phyloP scores from a whole-genome alignment of 1,140 invertebrate species.

The Polypedilum pembai region DNA sequence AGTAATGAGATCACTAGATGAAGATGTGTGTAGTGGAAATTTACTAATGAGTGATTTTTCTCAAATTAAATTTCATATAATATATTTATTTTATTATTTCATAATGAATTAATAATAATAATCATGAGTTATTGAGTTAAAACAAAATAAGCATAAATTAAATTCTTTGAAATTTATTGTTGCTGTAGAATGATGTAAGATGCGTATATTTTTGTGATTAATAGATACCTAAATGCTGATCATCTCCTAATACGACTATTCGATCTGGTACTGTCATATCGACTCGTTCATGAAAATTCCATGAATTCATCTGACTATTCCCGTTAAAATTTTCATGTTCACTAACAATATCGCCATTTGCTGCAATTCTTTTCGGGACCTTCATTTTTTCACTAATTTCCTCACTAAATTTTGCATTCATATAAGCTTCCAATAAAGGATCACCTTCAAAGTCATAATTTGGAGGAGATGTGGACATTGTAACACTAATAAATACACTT shows the following conservation, averaged over 20 bases:
- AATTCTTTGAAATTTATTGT: no score
- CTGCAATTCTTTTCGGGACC: constrained; percentile 70
- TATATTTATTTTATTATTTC: no score
- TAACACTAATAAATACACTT: background rate
- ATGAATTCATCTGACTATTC: constrained; percentile 44
- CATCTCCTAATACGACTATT: constrained; percentile 77
- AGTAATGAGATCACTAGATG: no score
- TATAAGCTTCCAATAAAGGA: constrained; percentile 46
- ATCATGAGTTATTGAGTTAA: no score
- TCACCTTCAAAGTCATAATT: constrained; percentile 50
- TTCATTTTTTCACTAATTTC: constrained; percentile 71
- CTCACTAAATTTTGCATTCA: constrained; percentile 60
- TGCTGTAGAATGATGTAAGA: no score
- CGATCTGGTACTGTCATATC: constrained; percentile 87
- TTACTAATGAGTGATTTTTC: no score
- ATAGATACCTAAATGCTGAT: constrained; percentile 60
- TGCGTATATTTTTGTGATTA: background rate
- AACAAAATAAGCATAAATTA: no score
- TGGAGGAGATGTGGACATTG: background rate
- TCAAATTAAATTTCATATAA: no score
- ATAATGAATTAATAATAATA: no score
- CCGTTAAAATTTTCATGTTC: background rate
- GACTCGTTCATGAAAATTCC: constrained; percentile 65
- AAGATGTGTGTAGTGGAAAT: no score
- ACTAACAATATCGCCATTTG: constrained; percentile 46